Base-by-base conservation (phyloP, 2,888 invertebrate genomes). In the Pristionchus entomophagus region DNA sequence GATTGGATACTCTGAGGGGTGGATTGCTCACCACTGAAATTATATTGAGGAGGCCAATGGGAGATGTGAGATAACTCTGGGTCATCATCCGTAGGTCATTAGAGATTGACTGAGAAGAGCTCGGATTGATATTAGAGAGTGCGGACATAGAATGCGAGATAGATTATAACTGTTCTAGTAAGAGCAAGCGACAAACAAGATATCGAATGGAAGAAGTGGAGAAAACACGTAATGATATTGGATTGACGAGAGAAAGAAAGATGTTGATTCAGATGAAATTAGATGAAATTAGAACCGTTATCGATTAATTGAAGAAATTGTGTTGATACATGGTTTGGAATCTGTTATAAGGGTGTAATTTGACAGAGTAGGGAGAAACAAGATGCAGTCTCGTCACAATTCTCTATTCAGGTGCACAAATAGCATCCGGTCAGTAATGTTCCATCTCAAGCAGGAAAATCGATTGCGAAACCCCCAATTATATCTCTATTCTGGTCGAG, bases 1-100 rank as follows among this genome's bases (percentile, higher is more conserved):
- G n/a, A n/a, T n/a, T n/a, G n/a, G n/a, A n/a, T n/a, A n/a, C n/a
- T n/a, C n/a, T n/a, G n/a, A n/a, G n/a, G n/a, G n/a, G n/a, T n/a
- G n/a, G n/a, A n/a, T n/a, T n/a, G n/a, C 83, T 62, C 26, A 83
- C 83, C 17, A 83, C 51, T 5, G 83, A 41, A 0, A 83, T 14
- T 4, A 45, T 29, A 29, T 83, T 83, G 62, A 83, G 62, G 17
- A 83, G 12, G 29, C 83, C 83, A 26, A 83, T 83, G 26, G 83
- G 83, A 10, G 83, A 62, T 1, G 45, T 83, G 41, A 83, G 59
- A 38, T 83, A 81, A 26, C 49, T 51, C 17, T 45, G 49, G 26
- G 49, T 19, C n/a, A 26, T 78, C 78, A 78, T 49, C 45, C 19
- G 12, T 77, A 4, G 45, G 8, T 17, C 41, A 77, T 65, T 12